Base-by-base conservation (phyloP, 2,797 vertebrate genomes). In the Mormyrus hasselquistii region DNA sequence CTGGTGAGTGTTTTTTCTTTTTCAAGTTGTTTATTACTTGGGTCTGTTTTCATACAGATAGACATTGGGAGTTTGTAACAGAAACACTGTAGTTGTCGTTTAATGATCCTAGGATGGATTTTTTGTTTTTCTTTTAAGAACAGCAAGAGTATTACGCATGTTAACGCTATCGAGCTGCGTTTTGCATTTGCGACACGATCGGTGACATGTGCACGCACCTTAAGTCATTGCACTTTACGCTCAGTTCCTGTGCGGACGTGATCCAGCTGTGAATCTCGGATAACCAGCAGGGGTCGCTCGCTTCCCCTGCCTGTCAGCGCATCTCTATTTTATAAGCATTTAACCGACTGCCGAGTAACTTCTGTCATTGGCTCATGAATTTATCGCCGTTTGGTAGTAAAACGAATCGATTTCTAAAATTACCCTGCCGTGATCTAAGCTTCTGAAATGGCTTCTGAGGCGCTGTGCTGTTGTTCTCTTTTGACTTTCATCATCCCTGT, bases 1-100 rank as follows among this genome's bases (percentile, higher is more conserved):
- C 89, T 98, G 97, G 97, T 98, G 92, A 98, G 97, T 96, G 25
- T 50, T 22, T 52, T 52, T 47, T 44, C 10, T 10, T n/a, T 44
- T 14, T 16, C 14, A 8, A 62, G 41, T 85, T 50, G 82, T 25
- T 22, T 50, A 85, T 50, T 25, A 85, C 44, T 85, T 25, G 44
- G 49, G 3, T 52, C 22, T 44, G n/a, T 50, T 50, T 85, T 50
- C 44, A 25, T 85, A 29, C n/a, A 25, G 49, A 22, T 52, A 44
- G n/a, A 85, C 47, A 50, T 25, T 14, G 25, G 47, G 44, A 49
- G 16, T 44, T 88, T 52, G n/a, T 38, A 53, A 14, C 9, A 10
- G 19, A 16, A 65, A 53, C 10, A 14, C 12, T 14, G 49, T 53
- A 25, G 83, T 85, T 52, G 4, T 87, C 52, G 2, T 57, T 59